Evolutionary conservation across 2,113 vertebrate genomes (phyloP), one percentile per base, ranked within the genome.

Genomic region (Microcebus griseorufus): DNA sequence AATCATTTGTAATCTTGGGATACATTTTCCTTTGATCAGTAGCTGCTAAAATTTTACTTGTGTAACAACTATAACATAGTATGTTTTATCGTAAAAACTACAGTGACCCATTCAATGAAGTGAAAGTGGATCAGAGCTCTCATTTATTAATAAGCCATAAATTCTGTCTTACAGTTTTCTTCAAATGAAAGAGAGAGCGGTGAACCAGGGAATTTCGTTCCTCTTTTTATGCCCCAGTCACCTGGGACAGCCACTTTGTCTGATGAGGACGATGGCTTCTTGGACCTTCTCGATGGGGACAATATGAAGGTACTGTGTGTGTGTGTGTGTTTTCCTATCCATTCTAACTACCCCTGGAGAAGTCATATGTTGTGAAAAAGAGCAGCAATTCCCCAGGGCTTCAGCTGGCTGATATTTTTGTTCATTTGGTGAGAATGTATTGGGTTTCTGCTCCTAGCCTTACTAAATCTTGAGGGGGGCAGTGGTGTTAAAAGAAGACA

Each of bases 241-340:
- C 98, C 99, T 14, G 97, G 98, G 79, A 93, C 98, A 6, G 98
- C 98, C 22, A 97, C 98, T 0, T 97, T 98, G 3, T 98, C 98
- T 0, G 98, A 99, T 72, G 98, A 98, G 1, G 99, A 99, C 0
- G 99, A 99, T 64, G 99, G 99, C 5, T 99, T 99, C 98, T 97
- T 99, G 72, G 99, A 99, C 3, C 98, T 99, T 27, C 86, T 99
- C 12, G 99, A 99, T 22, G 99, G 99, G 80, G 98, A 99, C 67
- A 98, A 99, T 22, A 9, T 98, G 64, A 98, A 98, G 97, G 99
- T 99, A 93, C 2, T 5, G 0, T 72, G 20, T 91, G 51, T 45
- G n/a, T 45, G n/a, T 62, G 53, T 22, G 20, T 2, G 29, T 42
- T 13, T 58, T 34, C 23, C 53, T n/a, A 22, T 72, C 23, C 12